Conservation (phyloP, 1,140 invertebrate genomes). For the Drosophila insularis region DNA sequence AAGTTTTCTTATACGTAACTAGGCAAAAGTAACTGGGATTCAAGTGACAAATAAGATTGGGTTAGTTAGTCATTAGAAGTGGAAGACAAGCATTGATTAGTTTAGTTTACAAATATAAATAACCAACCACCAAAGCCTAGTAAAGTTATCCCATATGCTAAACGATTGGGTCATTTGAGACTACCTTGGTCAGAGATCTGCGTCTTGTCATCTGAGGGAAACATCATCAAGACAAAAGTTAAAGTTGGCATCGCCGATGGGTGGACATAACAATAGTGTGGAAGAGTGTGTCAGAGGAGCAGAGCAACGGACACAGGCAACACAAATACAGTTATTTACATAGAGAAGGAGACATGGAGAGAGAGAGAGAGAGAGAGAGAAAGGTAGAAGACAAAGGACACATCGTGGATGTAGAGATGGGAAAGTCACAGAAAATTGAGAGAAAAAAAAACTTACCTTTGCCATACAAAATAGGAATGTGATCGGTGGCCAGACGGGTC, state of each 20-base stretch:
- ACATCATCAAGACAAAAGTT: conserved; percentile 26
- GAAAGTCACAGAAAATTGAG: background rate
- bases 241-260: too few species aligned
- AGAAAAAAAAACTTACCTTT: conserved; percentile 52
- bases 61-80: conserved; percentile 5
- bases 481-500: conserved; percentile 95
- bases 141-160: conserved; percentile 10
- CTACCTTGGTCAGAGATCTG: conserved; percentile 71
- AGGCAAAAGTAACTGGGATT: background rate
- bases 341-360: background rate
- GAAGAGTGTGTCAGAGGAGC: conserved; percentile 17
- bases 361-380: conserved; percentile 8
- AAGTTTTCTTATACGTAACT: background rate
- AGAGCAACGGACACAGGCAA: conserved; percentile 35
- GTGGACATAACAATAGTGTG: too few species aligned
- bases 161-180: conserved; percentile 26
- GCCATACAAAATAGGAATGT: conserved; percentile 97
- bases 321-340: conserved; percentile 59
- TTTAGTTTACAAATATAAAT: conserved; percentile 13
- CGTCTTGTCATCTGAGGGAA: conserved; percentile 70
- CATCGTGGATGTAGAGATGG: background rate
- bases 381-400: conserved; percentile 45
- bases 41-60: background rate
- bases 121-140: conserved; percentile 25
- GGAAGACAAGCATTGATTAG: conserved; percentile 5